These are phyloP conservation scores for Dendrocincla fuliginosa DNA, from an alignment of 2,797 vertebrate genomes.

Conservation along the genomic window DNA sequence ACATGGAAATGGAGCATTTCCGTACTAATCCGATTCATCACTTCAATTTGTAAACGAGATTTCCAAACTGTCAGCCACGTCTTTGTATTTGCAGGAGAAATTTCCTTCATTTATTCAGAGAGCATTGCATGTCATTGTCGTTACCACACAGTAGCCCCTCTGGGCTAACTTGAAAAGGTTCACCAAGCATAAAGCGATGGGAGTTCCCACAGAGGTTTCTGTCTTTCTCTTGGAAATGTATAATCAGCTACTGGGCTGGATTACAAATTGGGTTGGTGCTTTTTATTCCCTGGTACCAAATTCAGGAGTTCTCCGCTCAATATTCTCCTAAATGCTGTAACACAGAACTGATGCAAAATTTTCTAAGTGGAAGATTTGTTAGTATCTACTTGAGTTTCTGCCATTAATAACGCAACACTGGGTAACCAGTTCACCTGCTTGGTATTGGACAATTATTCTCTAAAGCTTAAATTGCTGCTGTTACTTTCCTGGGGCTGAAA, in stretches of 20 bases:
- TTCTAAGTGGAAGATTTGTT: background rate
- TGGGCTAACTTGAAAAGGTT: slow-evolving; percentile 62
- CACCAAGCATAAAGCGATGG: slow-evolving; percentile 28
- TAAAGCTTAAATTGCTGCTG: background rate
- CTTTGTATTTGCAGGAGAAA: slow-evolving; percentile 50
- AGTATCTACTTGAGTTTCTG: background rate
- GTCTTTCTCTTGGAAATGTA: slow-evolving; percentile 77
- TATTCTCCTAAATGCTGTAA: background rate
- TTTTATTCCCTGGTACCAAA: slow-evolving; percentile 74
- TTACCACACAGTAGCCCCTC: slow-evolving; percentile 58
- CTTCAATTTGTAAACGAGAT: slow-evolving; percentile 49
- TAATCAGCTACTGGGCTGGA: slow-evolving; percentile 66
- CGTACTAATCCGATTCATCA: slow-evolving; percentile 52
- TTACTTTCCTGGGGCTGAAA: background rate
- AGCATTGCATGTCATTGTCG: slow-evolving; percentile 64
- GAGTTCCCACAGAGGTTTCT: slow-evolving; percentile 65
- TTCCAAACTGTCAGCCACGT: slow-evolving; percentile 46
- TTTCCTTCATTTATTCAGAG: slow-evolving; percentile 58
- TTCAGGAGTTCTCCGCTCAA: background rate
- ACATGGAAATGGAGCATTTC: slow-evolving; percentile 20
- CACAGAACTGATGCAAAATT: background rate
- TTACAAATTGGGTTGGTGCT: slow-evolving; percentile 66
- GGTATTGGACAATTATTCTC: background rate
- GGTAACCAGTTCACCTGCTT: background rate
- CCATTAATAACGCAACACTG: background rate